Base-by-base conservation (phyloP, 2,797 vertebrate species). In the Anabas testudineus region DNA sequence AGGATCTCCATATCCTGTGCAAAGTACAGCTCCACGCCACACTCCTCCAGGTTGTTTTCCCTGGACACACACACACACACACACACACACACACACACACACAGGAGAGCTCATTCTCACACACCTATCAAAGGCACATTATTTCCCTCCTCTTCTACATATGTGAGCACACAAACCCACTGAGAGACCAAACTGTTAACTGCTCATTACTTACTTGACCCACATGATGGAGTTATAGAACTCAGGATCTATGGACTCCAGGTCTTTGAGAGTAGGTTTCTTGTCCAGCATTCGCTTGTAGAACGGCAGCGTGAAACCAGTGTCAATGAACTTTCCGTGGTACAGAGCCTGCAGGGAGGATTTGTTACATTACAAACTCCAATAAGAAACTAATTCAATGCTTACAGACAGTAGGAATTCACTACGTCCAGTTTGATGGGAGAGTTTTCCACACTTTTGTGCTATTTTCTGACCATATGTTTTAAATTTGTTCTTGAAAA, bases 1-100 rank as follows among this genome's bases (percentile, higher is more conserved):
- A 99, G 87, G 84, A 98, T 97, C 92, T 99, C 97, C 98, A 99
- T 99, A 93, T 99, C 98, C 90, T 99, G 97, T 67, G 98, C 97
- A 83, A 99, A 99, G 74, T 96, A 99, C 32, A 99, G 94, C 93
- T 99, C 97, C 67, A 99, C 92, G 0, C 96, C 97, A 0, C 97
- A 98, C 74, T 99, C 98, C 72, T 97, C 96, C 72, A 99, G 87
- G 84, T 94, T 96, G 90, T 99, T 99, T 56, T 99, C 96, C 82
- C 97, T 99, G 84, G 0, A 58, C 7, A 66, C 39, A 66, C 43
- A 67, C 15, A 76, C 19, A 62, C 49, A 63, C 18, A 73, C 24
- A 49, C 10, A 13, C 21, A 32, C 19, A n/a, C n/a, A n/a, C n/a
- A 58, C 7, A 66, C 39, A 66, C 43, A 67, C 15, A 76, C 19